Base-by-base conservation (phyloP, 1,140 invertebrate genomes). In the Arctopsyche grandis region DNA sequence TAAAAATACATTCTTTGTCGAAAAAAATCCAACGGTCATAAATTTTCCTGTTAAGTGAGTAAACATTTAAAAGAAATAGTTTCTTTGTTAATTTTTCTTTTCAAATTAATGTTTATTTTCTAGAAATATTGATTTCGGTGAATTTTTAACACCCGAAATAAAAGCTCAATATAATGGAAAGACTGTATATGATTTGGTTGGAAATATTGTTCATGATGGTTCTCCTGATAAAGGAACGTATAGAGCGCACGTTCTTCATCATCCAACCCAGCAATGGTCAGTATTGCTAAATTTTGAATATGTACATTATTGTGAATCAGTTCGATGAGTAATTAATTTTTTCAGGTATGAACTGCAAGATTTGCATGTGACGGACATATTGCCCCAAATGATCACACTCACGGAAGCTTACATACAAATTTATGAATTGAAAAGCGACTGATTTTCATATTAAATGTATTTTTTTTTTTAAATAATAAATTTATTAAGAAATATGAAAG, bases 21-120 rank as follows among this genome's bases (percentile, higher is more conserved):
- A 99, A 85, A 99, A 99, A 88, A 99, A 99, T 91, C 97, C 97
- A 9, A 99, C 99, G 0, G 99, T 99, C 85, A 98, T 99, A 0
- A 99, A 99, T 88, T 99, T 99, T 86, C 98, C 98, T 5, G 96
- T 99, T 56, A 98, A 97, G 96, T 98, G 89, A 93, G 94, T 93
- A 77, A 26, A 9, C 5, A 5, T 44, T 16, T 77, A 12, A 74
- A 44, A 44, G 56, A 76, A 83, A 80, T 73, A 66, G 4, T 12
- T 56, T 43, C 19, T 38, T 4, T 21, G 9, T 60, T 60, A 21
- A 21, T 60, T 60, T 19, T 60, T 60, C n/a, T n/a, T n/a, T n/a
- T n/a, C n/a, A 56, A 24, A 70, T 74, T 82, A 73, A 81, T 77
- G 26, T 82, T 16, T 79, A 75, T 83, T 83, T 80, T 91, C 52